Base-by-base conservation (phyloP, 2,113 vertebrate genomes). In the Megaptera novaeangliae region DNA sequence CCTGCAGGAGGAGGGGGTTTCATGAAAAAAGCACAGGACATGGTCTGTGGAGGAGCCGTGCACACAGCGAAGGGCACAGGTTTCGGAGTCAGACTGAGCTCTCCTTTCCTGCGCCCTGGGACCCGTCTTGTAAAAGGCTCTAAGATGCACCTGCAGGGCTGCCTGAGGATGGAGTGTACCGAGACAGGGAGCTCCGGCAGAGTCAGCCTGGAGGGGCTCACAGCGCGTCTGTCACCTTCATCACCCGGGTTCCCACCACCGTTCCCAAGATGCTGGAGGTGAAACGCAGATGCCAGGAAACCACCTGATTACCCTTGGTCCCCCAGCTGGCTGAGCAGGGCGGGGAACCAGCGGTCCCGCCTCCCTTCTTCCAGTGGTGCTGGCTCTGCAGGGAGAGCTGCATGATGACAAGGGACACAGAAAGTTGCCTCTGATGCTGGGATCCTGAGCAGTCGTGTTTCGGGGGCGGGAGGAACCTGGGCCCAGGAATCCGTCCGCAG, bases 271-370 rank as follows among this genome's bases (percentile, higher is more conserved):
- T 69, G 71, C 74, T 29, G 59, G 68, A 15, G 12, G 49, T 34
- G 66, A 96, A 68, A 66, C 5, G 3, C 49, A 41, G n/a, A 61
- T 23, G 27, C 25, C 5, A 20, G 41, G 41, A 21, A 36, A 39
- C 71, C 18, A 6, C 36, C 5, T 64, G n/a, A 80, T 29, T 9
- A 2, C n/a, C 55, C 31, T 46, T 36, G 64, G 23, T 31, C 8
- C 18, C 3, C 5, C 6, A 11, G 46, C 46, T 74, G 52, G 6
- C 20, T 15, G 5, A 44, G 29, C 1, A 59, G 44, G 31, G 25
- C 0, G 0, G 34, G 39, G 29, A 14, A 2, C 8, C 14, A 13
- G 17, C 55, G 27, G n/a, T 64, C 34, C 29, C 2, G 5, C 82
- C 13, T 46, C 23, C 39, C 9, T 49, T 31, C 36, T 64, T 74